Percentiles rank a stretch among this genome's conserved stretches.
Conservation (phyloP, 2,797 vertebrate genomes). For the Xiphophorus birchmanni region DNA sequence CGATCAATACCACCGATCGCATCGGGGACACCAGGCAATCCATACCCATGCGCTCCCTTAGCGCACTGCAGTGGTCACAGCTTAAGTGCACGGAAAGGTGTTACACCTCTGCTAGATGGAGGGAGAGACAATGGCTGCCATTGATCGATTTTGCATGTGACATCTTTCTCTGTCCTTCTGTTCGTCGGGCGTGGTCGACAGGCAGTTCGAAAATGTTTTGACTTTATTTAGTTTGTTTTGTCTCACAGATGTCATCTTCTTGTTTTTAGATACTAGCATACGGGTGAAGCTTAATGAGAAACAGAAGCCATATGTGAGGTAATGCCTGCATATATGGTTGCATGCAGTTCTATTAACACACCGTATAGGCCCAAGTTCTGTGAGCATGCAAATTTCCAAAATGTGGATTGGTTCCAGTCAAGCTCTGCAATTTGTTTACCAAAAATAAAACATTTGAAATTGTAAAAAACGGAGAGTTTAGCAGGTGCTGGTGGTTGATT, state of each 20-base stretch:
- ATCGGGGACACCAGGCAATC: slow-evolving; percentile 85
- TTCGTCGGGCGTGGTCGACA: slow-evolving; percentile 69
- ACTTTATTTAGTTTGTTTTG: slow-evolving; percentile 55
- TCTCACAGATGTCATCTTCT: slow-evolving; percentile 30
- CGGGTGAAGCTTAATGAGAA: slow-evolving; percentile 13
- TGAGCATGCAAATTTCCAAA: slow-evolving; percentile 65
- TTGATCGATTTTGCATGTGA: slow-evolving; percentile 84
- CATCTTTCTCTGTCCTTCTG: slow-evolving; percentile 77
- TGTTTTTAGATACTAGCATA: slow-evolving; percentile 9
- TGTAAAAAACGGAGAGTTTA: slow-evolving; percentile 71
- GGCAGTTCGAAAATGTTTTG: slow-evolving; percentile 48
- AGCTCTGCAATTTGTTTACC: slow-evolving; percentile 73
- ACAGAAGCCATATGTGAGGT: slow-evolving; percentile 26
- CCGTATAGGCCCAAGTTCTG: slow-evolving; percentile 38
- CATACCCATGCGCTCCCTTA: slow-evolving; percentile 83
- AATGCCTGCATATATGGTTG: slow-evolving; percentile 11
- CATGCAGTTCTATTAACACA: slow-evolving; percentile 44
- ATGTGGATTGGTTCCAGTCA: slow-evolving; percentile 77
- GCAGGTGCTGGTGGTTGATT: slow-evolving; percentile 76
- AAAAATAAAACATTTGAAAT: slow-evolving; percentile 78
- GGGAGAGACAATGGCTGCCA: slow-evolving; percentile 79
- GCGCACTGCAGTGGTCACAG: slow-evolving; percentile 85
- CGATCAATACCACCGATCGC: slow-evolving; percentile 87
- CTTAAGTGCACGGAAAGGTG: slow-evolving; percentile 87
- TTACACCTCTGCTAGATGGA: slow-evolving; percentile 82